These are phyloP conservation scores for Mionectes macconnelli DNA, from an alignment of 2,113 vertebrate genomes.

Conservation along the genomic window DNA sequence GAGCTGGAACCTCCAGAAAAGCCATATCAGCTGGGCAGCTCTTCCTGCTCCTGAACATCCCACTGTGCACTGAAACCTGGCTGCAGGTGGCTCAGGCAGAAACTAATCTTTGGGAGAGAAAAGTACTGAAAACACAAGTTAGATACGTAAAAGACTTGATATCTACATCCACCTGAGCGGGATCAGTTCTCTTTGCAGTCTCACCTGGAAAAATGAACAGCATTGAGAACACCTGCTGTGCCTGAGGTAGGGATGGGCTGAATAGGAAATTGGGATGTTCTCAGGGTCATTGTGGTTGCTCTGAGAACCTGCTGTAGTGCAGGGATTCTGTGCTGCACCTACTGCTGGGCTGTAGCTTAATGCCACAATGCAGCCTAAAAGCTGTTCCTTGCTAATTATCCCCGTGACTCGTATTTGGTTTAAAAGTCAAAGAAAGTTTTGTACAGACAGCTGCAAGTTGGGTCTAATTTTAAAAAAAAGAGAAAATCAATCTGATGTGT, in stretches of 20 bases:
- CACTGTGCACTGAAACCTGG: background rate
- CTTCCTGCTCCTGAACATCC: background rate
- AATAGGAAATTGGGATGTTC: background rate
- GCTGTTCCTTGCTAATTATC: background rate
- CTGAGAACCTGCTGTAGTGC: background rate
- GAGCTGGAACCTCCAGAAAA: background rate
- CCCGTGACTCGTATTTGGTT: background rate
- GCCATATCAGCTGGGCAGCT: background rate
- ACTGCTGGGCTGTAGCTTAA: background rate
- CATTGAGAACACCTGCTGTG: background rate
- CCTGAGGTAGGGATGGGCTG: background rate
- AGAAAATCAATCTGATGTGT: background rate
- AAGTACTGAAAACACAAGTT: background rate
- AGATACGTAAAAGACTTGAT: background rate
- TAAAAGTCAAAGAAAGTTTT: background rate
- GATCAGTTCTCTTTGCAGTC: background rate
- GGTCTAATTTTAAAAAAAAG: background rate
- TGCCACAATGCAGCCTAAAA: background rate
- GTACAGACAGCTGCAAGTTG: background rate
- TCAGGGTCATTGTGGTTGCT: background rate
- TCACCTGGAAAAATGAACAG: background rate
- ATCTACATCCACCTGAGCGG: rapidly evolving
- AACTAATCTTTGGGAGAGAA: background rate
- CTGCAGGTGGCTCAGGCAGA: background rate
- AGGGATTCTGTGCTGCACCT: background rate